phyloP scores from a whole-genome alignment of 2,113 vertebrate species.

The Ceyx melanurus region DNA sequence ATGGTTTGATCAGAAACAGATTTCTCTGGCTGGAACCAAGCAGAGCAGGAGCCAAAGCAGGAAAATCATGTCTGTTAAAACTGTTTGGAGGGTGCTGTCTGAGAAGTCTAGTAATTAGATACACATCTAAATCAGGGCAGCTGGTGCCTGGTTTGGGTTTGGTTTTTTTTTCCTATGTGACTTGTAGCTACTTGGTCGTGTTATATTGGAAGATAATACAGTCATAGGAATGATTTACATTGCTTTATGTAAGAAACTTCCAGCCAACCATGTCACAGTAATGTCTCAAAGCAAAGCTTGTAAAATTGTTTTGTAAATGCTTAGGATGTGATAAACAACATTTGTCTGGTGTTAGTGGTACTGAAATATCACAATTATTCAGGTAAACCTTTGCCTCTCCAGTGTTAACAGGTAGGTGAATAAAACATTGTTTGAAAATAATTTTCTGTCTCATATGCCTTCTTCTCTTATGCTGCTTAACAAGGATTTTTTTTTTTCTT shows the following conservation, averaged over 20 bases:
- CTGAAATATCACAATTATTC: neutral
- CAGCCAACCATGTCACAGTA: neutral
- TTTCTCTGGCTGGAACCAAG: neutral
- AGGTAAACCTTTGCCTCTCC: neutral
- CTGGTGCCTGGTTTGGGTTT: rapidly evolving
- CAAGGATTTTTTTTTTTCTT: neutral
- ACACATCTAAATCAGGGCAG: neutral
- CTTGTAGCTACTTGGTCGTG: neutral
- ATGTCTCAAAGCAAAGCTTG: neutral
- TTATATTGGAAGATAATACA: neutral
- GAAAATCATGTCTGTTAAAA: neutral
- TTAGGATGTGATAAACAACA: neutral
- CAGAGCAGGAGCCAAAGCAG: neutral
- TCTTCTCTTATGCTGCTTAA: neutral
- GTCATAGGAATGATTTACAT: neutral
- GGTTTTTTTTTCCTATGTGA: neutral
- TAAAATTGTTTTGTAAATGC: neutral
- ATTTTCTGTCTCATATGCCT: neutral
- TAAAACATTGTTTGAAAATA: neutral
- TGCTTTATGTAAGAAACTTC: neutral
- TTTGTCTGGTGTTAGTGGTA: neutral
- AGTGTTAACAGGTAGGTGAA: neutral
- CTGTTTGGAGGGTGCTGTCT: neutral
- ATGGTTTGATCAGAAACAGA: neutral
- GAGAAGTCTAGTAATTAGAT: neutral